phyloP scores from a whole-genome alignment of 2,113 vertebrate species.

The Hippocampus barbouri region DNA sequence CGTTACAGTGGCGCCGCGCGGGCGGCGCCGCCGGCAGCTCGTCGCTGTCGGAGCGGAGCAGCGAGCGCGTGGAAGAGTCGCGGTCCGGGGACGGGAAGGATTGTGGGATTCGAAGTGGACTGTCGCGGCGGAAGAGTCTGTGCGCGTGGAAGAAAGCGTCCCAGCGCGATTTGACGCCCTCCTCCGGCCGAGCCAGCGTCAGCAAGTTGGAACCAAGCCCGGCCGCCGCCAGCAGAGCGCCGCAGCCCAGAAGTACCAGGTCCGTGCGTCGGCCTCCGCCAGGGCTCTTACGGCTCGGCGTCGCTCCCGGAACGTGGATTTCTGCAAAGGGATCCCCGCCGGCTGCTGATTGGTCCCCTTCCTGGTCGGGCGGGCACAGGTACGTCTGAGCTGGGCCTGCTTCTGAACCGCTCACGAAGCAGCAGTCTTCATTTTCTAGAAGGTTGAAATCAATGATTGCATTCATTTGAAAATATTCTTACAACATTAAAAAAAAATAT shows the following conservation, averaged over 20 bases:
- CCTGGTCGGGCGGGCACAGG: constrained; percentile 91
- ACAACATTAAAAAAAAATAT: too few species aligned
- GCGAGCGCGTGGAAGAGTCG: constrained; percentile 87
- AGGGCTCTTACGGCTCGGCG: constrained; percentile 80
- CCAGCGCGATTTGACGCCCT: constrained; percentile 81
- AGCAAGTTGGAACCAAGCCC: constrained; percentile 88
- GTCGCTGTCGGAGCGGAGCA: constrained; percentile 88
- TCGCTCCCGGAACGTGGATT: constrained; percentile 77
- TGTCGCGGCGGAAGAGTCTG: constrained; percentile 88
- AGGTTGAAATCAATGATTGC: constrained; percentile 9
- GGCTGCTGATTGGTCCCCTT: constrained; percentile 73
- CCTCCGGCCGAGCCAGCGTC: constrained; percentile 77
- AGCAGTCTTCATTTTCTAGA: constrained; percentile 86
- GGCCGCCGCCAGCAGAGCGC: constrained; percentile 86
- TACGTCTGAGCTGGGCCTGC: constrained; percentile 82
- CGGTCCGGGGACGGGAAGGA: constrained; percentile 77
- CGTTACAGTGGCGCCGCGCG: constrained; percentile 73
- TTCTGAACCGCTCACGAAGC: constrained; percentile 70
- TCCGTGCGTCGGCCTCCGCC: constrained; percentile 82
- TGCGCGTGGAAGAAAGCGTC: constrained; percentile 88
- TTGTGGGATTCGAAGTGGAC: constrained; percentile 70
- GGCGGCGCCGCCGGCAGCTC: constrained; percentile 82
- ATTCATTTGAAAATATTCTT: background rate
- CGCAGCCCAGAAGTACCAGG: constrained; percentile 86
- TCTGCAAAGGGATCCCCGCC: constrained; percentile 76